Evolutionary conservation across 1,140 invertebrate genomes (phyloP), one percentile per base, ranked within the genome.

Genomic region (Ips typographus): DNA sequence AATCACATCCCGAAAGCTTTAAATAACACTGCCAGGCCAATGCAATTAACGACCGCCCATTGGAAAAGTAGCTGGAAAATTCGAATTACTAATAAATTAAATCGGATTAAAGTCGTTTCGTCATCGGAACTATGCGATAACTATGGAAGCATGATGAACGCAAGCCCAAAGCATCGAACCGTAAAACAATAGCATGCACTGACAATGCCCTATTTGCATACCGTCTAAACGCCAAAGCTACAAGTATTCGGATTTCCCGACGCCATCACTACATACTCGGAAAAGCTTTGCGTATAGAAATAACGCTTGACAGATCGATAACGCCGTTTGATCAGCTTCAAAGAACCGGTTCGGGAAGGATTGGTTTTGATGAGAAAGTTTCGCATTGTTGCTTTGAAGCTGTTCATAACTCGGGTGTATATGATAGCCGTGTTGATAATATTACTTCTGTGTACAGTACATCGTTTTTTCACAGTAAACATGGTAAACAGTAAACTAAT

Each of bases 41-140:
- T 22, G 22, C 22, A 22, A 22, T 22, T 22, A 22, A 22, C 22
- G 22, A 0, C 22, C 22, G 22, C 22, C 22, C 22, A 22, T 22
- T 22, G 22, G 22, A 22, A 55, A 37, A 39, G 53, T 39, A 22
- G 53, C 7, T 2, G 2, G 4, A 55, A 55, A 2, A 55, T 55
- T 39, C 53, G 8, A 49, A 49, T 49, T 49, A 49, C 44, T 22
- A 22, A 22, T 55, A 22, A 65, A 55, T 61, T 5, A 43, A 61
- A 64, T 64, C 42, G 55, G 38, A 57, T 58, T 66, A 66, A 66
- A 66, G 56, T 66, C 64, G 49, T 66, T 66, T 66, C 40, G 37
- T 56, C 42, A 36, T 43, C 36, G 52, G n/a, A 56, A 49, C 7
- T 57, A 8, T 6, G 8, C 64, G 37, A 58, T 58, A 66, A 52